Evolutionary conservation across 2,797 vertebrate genomes (phyloP).

Genomic region (Paratrypauchen microcephalus): DNA sequence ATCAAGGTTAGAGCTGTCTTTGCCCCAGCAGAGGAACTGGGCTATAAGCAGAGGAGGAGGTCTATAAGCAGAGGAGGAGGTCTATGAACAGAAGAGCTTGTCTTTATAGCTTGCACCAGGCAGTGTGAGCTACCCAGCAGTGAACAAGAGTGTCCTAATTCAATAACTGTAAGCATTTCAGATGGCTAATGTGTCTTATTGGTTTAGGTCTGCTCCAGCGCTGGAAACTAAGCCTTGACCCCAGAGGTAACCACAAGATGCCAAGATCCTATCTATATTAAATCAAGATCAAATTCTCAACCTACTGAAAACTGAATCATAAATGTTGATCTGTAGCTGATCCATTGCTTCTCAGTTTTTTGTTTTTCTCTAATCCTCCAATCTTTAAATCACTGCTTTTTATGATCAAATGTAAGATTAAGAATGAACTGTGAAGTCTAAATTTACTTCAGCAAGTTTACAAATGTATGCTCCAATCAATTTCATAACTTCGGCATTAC

Average conservation of each 20-base stretch:
- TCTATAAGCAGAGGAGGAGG: neutral
- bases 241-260: constrained; percentile 56
- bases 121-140: no score
- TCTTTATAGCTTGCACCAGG: neutral
- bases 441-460: no score
- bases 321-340: neutral
- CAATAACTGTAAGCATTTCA: constrained; percentile 5
- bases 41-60: neutral
- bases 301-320: neutral
- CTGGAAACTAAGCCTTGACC: constrained; percentile 49
- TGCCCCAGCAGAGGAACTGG: neutral
- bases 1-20: neutral
- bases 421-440: no score
- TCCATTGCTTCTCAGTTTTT: neutral
- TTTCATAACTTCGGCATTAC: neutral
- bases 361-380: neutral
- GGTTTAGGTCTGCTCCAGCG: constrained; percentile 53
- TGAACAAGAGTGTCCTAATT: constrained; percentile 4
- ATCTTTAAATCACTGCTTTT: neutral
- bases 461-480: no score
- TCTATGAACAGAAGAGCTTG: neutral
- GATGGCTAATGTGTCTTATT: constrained; percentile 25
- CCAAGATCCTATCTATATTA: neutral
- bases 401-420: neutral
- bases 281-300: constrained; percentile 1